Percentiles rank a stretch among this genome's conserved stretches.
Conservation (phyloP, 2,888 invertebrate genomes). For the Agrochola lychnidis region DNA sequence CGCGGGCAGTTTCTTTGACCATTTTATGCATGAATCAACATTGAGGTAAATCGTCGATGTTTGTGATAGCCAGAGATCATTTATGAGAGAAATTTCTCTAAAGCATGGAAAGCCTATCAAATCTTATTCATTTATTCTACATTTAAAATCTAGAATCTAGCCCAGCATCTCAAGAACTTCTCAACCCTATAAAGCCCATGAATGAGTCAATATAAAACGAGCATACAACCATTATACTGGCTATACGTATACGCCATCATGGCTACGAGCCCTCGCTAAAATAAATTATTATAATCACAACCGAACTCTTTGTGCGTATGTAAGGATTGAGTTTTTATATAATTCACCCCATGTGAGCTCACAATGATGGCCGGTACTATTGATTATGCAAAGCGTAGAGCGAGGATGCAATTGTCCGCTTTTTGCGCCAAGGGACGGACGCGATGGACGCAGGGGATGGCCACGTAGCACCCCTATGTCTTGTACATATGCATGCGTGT, state of each 20-base stretch:
- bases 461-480: constrained; percentile 67
- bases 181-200: neutral
- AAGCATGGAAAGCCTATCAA: neutral
- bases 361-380: constrained; percentile 81
- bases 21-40: neutral
- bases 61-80: neutral
- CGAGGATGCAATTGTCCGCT: constrained; percentile 84
- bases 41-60: neutral
- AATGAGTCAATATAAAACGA: constrained; percentile 10
- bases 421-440: constrained; percentile 81
- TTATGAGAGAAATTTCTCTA: neutral
- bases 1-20: neutral
- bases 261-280: constrained; percentile 11
- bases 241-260: constrained; percentile 15
- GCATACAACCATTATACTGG: constrained; percentile 4
- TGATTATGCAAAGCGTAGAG: constrained; percentile 87
- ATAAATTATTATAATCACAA: constrained; percentile 53
- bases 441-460: constrained; percentile 74
- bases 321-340: constrained; percentile 64
- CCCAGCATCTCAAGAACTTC: neutral
- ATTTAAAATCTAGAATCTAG: neutral
- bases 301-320: constrained; percentile 51
- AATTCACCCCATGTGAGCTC: constrained; percentile 76
- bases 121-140: neutral
- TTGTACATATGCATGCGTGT: constrained; percentile 49